phyloP scores from a whole-genome alignment of 2,888 invertebrate species.

The Timema cristinae region DNA sequence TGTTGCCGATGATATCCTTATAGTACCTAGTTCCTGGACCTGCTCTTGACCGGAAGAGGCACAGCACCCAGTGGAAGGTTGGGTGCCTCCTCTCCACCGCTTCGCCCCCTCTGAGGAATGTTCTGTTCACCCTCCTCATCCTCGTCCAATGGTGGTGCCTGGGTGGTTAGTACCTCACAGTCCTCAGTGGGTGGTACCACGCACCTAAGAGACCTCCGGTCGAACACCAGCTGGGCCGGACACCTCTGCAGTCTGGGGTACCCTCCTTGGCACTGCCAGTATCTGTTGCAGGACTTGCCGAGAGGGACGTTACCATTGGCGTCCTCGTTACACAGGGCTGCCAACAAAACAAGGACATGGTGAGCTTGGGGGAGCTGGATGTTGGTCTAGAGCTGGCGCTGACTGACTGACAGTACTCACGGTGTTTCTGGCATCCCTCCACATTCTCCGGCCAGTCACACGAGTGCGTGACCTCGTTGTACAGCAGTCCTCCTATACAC shows the following conservation, averaged over 20 bases:
- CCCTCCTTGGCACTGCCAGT: slow-evolving; percentile 93
- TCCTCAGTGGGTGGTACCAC: slow-evolving; percentile 88
- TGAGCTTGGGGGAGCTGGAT: no score
- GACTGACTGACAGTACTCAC: slow-evolving; percentile 55
- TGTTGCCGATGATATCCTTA: no score
- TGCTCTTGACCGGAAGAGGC: slow-evolving; percentile 27
- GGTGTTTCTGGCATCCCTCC: slow-evolving; percentile 90
- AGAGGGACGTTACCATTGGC: slow-evolving; percentile 87
- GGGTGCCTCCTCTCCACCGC: slow-evolving; percentile 23
- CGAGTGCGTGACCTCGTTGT: slow-evolving; percentile 85
- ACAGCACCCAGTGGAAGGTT: slow-evolving; percentile 27
- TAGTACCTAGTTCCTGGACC: slow-evolving; percentile 25
- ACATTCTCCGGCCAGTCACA: slow-evolving; percentile 95
- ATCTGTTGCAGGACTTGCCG: slow-evolving; percentile 88
- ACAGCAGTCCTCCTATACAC: slow-evolving; percentile 85
- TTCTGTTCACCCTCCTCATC: slow-evolving; percentile 34
- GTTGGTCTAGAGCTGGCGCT: no score
- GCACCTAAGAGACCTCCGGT: slow-evolving; percentile 72
- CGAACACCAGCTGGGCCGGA: slow-evolving; percentile 87
- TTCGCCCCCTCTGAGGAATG: slow-evolving; percentile 26
- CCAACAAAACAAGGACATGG: slow-evolving; percentile 36
- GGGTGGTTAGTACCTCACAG: slow-evolving; percentile 79
- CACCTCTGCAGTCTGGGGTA: slow-evolving; percentile 87
- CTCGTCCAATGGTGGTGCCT: slow-evolving; percentile 50
- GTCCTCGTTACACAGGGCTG: slow-evolving; percentile 87